These are phyloP conservation scores for Gymnarchus niloticus DNA, from an alignment of 2,113 vertebrate species.

Conservation along the genomic window DNA sequence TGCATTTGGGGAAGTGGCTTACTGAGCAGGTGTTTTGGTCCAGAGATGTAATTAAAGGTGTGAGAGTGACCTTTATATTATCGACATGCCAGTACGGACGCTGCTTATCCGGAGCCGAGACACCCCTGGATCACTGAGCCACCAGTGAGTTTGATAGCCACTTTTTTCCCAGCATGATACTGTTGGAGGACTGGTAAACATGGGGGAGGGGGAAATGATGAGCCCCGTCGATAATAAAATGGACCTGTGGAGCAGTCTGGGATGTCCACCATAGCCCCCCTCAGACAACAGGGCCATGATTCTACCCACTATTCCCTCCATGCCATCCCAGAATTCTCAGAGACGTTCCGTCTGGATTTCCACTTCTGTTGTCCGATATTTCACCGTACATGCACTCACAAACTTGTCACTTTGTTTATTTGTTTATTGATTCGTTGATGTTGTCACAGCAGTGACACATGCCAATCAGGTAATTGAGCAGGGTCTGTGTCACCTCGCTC, in stretches of 20 bases:
- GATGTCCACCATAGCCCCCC: neutral
- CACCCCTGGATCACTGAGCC: neutral
- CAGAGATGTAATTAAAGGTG: slow-evolving; percentile 5
- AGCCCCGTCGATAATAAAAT: neutral
- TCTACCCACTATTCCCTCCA: neutral
- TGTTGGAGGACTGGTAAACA: too few species aligned
- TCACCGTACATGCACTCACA: neutral
- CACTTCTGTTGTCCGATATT: neutral
- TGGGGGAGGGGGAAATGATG: neutral
- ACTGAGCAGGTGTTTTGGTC: neutral
- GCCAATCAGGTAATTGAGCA: too few species aligned
- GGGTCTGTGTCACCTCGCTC: too few species aligned
- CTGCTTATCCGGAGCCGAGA: neutral
- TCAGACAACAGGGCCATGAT: neutral
- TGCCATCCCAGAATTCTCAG: neutral
- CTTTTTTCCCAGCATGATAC: neutral
- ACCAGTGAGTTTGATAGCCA: neutral
- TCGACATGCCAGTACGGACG: neutral
- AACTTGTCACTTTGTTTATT: neutral
- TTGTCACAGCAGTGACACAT: too few species aligned
- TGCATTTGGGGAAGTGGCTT: neutral
- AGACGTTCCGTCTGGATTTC: neutral
- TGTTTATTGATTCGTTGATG: neutral
- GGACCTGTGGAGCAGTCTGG: neutral
- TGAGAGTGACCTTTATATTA: neutral